A percentile compares a stretch with the other conserved stretches of the same genome.
phyloP scores from a whole-genome alignment of 2,113 vertebrate genomes.

The Melierax canorus region DNA sequence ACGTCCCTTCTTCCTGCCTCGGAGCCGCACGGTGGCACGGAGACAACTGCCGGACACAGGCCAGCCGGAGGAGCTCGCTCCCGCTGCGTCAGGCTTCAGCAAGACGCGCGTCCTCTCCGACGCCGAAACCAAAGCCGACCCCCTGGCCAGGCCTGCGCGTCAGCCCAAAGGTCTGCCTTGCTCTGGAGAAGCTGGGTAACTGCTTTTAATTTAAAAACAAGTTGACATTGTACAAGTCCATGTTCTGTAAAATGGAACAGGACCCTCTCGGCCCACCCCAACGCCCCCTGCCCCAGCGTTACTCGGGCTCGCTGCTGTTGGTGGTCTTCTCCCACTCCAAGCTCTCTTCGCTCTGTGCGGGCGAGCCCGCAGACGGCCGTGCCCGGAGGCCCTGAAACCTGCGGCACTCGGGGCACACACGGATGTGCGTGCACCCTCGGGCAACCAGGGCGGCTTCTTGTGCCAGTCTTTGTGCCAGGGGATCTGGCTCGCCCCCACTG shows the following conservation, averaged over 20 bases:
- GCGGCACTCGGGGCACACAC: conserved; percentile 94
- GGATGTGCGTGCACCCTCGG: conserved; percentile 92
- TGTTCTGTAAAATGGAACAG: conserved; percentile 65
- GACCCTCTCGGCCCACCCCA: not conserved
- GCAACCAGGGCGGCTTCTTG: conserved; percentile 91
- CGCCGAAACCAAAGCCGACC: not conserved
- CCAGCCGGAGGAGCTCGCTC: not conserved
- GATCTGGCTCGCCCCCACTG: conserved; percentile 85
- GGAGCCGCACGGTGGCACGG: not conserved
- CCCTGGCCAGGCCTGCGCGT: not conserved
- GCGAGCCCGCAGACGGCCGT: conserved; percentile 70
- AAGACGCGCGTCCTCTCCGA: not conserved
- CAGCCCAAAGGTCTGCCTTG: not conserved
- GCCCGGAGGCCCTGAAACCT: conserved; percentile 91
- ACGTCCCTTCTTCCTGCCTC: not conserved
- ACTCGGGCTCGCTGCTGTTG: conserved; percentile 96
- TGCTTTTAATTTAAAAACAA: conserved; percentile 61
- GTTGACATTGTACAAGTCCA: conserved; percentile 52
- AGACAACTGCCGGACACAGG: not conserved
- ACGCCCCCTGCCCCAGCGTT: not conserved
- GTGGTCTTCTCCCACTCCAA: conserved; percentile 94
- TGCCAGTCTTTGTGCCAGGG: conserved; percentile 90
- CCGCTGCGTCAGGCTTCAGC: not conserved
- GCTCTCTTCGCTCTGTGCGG: conserved; percentile 88
- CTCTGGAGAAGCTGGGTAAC: conserved; percentile 50